These are phyloP conservation scores for Laticauda colubrina DNA, from an alignment of 2,113 vertebrate genomes.

Conservation along the genomic window DNA sequence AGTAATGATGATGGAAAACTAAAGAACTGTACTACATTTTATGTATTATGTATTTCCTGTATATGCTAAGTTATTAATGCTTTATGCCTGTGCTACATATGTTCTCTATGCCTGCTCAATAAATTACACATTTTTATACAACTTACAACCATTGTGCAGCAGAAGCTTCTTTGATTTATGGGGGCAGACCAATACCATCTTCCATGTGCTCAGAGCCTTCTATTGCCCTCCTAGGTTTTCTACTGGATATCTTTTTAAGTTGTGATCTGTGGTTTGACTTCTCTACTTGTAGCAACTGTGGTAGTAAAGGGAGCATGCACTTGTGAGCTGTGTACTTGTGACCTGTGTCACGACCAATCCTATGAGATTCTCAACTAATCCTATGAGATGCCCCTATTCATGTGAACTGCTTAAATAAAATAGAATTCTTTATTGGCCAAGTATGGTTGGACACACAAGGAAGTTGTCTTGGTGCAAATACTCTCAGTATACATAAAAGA, in stretches of 20 bases:
- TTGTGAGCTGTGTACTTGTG: neutral
- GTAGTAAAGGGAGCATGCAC: neutral
- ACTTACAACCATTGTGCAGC: neutral
- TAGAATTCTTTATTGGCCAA: no score
- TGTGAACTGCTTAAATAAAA: neutral
- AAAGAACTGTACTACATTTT: neutral
- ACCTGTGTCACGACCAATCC: neutral
- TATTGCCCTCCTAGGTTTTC: neutral
- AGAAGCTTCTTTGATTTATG: neutral
- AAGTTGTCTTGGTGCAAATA: no score
- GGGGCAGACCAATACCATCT: neutral
- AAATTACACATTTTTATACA: neutral
- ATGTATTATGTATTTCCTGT: neutral
- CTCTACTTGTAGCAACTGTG: neutral
- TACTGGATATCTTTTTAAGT: neutral
- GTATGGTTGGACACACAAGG: no score
- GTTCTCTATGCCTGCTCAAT: neutral
- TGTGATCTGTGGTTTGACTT: neutral
- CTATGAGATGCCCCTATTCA: neutral
- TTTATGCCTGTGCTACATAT: neutral
- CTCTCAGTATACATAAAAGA: no score
- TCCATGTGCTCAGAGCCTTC: neutral
- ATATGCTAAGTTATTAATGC: neutral
- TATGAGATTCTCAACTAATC: neutral
- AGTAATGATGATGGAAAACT: neutral